Conservation (phyloP, 2,113 vertebrate species). For the Myrmecophaga tridactyla region DNA sequence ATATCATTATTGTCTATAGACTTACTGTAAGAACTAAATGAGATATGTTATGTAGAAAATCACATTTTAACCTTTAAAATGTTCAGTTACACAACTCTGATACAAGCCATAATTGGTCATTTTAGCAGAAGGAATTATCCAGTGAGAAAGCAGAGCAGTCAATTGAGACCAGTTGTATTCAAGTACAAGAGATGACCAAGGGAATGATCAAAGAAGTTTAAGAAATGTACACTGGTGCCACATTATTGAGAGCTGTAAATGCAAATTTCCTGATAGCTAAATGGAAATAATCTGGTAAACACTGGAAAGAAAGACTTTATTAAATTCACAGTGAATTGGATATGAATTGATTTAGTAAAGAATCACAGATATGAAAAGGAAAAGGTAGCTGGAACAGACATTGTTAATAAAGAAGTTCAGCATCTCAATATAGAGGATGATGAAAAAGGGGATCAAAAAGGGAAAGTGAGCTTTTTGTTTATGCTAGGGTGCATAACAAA, state of each 20-base stretch:
- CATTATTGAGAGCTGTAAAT: background rate
- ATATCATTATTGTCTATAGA: background rate
- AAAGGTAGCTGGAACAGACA: background rate
- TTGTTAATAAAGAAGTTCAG: background rate
- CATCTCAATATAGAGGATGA: background rate
- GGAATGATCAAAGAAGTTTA: background rate
- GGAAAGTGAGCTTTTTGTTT: background rate
- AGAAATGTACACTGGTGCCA: rapidly evolving
- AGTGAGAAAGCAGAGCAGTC: background rate
- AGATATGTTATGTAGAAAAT: background rate
- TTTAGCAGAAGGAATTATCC: background rate
- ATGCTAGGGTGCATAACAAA: background rate
- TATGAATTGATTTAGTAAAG: background rate
- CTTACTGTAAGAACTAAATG: background rate
- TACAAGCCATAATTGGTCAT: background rate
- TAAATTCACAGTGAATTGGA: background rate
- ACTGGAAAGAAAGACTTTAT: background rate
- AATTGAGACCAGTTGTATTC: background rate
- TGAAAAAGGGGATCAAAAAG: background rate
- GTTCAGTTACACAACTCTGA: background rate
- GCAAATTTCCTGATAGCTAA: background rate
- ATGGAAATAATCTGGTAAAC: background rate
- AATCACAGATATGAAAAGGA: background rate
- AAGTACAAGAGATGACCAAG: background rate
- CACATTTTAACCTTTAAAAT: background rate